phyloP scores from a whole-genome alignment of 2,113 vertebrate genomes.

The pig (Sus scrofa) region DNA sequence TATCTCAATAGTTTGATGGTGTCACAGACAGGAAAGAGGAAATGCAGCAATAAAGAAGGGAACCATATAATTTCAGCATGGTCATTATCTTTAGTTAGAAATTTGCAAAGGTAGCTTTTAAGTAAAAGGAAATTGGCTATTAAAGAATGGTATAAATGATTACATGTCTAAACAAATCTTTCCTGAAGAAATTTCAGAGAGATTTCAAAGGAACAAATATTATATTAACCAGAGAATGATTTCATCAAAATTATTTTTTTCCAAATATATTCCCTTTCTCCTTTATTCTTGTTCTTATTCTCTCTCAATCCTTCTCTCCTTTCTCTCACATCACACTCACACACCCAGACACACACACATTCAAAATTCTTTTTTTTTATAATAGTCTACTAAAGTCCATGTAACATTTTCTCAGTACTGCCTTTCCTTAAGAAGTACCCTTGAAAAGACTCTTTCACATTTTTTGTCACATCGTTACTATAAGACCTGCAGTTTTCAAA shows the following conservation, averaged over 20 bases:
- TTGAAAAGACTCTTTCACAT: background rate
- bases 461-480: background rate
- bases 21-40: conserved; percentile 1
- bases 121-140: conserved; percentile 46
- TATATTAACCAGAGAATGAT: conserved; percentile 15
- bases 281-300: background rate
- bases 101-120: conserved; percentile 21
- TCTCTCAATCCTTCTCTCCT: background rate
- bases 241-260: background rate
- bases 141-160: conserved; percentile 37
- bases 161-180: conserved; percentile 46
- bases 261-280: background rate
- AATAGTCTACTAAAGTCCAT: background rate
- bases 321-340: too few species aligned
- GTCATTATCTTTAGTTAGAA: conserved; percentile 43
- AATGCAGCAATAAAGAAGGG: background rate
- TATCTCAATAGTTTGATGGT: background rate
- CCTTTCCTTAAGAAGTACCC: background rate
- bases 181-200: background rate
- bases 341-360: background rate
- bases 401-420: background rate
- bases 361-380: background rate
- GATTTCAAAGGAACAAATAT: background rate
- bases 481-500: background rate
- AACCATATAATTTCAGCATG: background rate